A percentile compares a stretch with the other conserved stretches of the same genome.
phyloP scores from a whole-genome alignment of 2,113 vertebrate species.

The Microtus oregoni region DNA sequence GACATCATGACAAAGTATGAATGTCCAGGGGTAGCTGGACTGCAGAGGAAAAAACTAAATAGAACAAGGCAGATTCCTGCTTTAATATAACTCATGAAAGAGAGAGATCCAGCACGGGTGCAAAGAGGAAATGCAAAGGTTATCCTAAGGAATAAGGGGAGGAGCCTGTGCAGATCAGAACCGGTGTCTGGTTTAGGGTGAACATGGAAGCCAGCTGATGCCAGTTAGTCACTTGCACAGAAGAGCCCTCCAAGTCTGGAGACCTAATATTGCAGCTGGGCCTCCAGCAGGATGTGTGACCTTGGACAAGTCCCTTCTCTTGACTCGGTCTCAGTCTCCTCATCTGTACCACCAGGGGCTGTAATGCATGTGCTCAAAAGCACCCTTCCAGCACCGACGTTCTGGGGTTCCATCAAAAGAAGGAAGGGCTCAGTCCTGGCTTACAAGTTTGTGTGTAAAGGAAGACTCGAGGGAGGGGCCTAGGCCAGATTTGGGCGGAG shows the following conservation, averaged over 20 bases:
- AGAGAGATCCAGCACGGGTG: slow-evolving; percentile 11
- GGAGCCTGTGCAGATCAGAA: slow-evolving; percentile 1
- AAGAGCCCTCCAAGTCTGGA: slow-evolving; percentile 53
- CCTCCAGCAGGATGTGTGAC: slow-evolving; percentile 73
- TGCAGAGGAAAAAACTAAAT: slow-evolving; percentile 23
- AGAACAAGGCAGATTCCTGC: neutral
- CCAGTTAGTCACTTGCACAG: slow-evolving; percentile 27
- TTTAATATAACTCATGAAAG: neutral
- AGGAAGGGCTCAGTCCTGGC: slow-evolving; percentile 64
- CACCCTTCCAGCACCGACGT: slow-evolving; percentile 32
- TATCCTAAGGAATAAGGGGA: slow-evolving; percentile 39
- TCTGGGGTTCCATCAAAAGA: slow-evolving; percentile 73
- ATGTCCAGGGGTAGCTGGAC: neutral
- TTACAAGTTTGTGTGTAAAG: slow-evolving; percentile 78
- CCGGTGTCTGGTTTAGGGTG: neutral
- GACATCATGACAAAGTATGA: neutral
- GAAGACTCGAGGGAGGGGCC: slow-evolving; percentile 77
- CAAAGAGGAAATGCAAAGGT: slow-evolving; percentile 61
- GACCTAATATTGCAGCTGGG: slow-evolving; percentile 54
- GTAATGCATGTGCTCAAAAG: slow-evolving; percentile 32
- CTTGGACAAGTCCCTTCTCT: slow-evolving; percentile 80
- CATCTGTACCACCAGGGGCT: slow-evolving; percentile 45
- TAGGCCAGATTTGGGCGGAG: slow-evolving; percentile 71
- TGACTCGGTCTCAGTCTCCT: slow-evolving; percentile 56
- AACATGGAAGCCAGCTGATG: neutral